A percentile compares a stretch with the other conserved stretches of the same genome.
Conservation (phyloP, 1,140 invertebrate genomes). For the Hydropsyche tenuis region DNA sequence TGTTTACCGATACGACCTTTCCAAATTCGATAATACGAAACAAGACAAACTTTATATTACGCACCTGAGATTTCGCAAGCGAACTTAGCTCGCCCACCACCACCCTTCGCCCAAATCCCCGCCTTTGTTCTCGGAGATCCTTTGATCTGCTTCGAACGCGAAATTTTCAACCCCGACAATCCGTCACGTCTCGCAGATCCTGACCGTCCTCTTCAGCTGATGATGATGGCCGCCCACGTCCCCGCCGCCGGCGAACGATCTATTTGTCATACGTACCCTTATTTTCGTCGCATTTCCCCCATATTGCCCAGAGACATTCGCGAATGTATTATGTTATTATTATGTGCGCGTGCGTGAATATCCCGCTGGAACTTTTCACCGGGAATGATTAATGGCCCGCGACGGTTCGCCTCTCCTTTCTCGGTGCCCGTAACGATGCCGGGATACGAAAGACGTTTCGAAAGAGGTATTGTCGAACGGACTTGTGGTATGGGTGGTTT, state of each 20-base stretch:
- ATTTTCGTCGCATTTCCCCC: slow-evolving; percentile 2
- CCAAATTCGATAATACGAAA: too few relatives aligned
- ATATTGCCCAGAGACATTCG: too few relatives aligned
- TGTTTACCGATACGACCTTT: too few relatives aligned
- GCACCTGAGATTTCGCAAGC: too few relatives aligned
- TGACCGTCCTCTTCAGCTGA: not conserved
- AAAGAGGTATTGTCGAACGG: too few relatives aligned
- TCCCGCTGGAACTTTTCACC: slow-evolving; percentile 1
- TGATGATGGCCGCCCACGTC: not conserved
- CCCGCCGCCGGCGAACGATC: not conserved
- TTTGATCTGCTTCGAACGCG: not conserved
- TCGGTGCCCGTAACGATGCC: not conserved
- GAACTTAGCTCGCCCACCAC: not conserved
- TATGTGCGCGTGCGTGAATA: not conserved
- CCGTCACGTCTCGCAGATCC: not conserved
- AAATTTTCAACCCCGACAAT: not conserved
- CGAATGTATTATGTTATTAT: too few relatives aligned
- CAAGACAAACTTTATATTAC: too few relatives aligned
- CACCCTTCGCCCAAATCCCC: too few relatives aligned
- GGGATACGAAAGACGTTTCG: too few relatives aligned
- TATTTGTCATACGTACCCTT: slow-evolving; percentile 9
- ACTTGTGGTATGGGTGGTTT: too few relatives aligned
- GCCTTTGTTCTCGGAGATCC: too few relatives aligned
- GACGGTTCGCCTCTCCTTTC: not conserved
- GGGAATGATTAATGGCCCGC: slow-evolving; percentile 14